A percentile compares a stretch with the other conserved stretches of the same genome.
Evolutionary conservation across 2,888 invertebrate genomes (phyloP).

Genomic region (Lysandra bellargus): DNA sequence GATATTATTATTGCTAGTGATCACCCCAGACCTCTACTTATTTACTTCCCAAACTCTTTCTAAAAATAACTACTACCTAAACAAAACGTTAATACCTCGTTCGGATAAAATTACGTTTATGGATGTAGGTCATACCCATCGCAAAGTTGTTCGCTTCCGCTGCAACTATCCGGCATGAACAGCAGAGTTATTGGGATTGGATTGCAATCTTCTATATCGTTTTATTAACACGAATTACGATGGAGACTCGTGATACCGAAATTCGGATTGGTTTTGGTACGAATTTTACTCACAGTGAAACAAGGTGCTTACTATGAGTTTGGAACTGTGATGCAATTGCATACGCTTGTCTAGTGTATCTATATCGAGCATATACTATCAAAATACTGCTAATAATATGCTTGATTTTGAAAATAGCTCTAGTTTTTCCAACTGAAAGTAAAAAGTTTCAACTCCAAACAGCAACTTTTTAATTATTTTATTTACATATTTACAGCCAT

Average conservation of each 20-base stretch:
- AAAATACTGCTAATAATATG: background rate
- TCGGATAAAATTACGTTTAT: background rate
- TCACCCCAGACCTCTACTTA: background rate
- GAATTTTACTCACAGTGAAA: background rate
- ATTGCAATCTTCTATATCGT: conserved; percentile 27
- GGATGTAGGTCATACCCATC: conserved; percentile 8
- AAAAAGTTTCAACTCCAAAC: background rate
- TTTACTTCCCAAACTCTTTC: background rate
- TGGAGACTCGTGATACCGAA: conserved; percentile 10
- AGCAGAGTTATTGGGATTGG: conserved; percentile 16
- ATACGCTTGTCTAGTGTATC: background rate
- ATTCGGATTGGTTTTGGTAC: conserved; percentile 1
- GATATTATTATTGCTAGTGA: no score
- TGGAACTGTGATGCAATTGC: background rate
- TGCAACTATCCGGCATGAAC: conserved; percentile 20
- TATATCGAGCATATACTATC: background rate
- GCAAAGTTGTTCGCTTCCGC: conserved; percentile 8
- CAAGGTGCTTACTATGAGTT: background rate
- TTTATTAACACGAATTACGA: conserved; percentile 17
- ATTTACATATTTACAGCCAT: background rate
- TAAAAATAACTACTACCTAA: background rate
- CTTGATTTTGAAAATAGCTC: background rate
- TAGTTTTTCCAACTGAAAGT: background rate
- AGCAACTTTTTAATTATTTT: background rate
- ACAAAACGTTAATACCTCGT: background rate